Evolutionary conservation across 2,797 vertebrate species (phyloP), one percentile per base, ranked within the genome.

Genomic region (Hozukius guyotensis): DNA sequence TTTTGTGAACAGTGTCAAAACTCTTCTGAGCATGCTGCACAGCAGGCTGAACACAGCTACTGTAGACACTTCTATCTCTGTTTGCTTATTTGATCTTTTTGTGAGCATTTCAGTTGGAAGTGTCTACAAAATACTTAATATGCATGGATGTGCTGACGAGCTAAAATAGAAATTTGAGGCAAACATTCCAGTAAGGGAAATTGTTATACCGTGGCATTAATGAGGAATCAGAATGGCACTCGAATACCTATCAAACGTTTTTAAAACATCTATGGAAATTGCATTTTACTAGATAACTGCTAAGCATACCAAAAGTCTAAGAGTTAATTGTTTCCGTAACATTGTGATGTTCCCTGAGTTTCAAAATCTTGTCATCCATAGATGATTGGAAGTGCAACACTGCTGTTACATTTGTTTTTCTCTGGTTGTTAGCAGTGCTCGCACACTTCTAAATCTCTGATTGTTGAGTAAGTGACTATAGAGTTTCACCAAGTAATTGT

Each of bases 391-490:
- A 32, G 34, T 20, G 25, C 49, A 57, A 20, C n/a, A 11, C 3
- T 22, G 61, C 25, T 18, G 14, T 12, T 13, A 2, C 22, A 29
- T 16, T n/a, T 24, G 18, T 60, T 24, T 31, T 29, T 64, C 12
- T 56, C 27, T 62, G 29, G 6, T 63, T 22, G 5, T 12, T 25
- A 20, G 9, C 63, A 29, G 36, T 27, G 61, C 60, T 71, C 14
- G 36, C 8, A 25, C 29, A 53, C 4, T 12, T 59, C 25, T 46
- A 24, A 46, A 52, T 49, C 69, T 24, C 55, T 36, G 18, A 22
- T 65, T 65, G 49, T 57, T 74, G 75, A 63, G 11, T 69, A 32
- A 69, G 36, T 69, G 70, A 25, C 22, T 36, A 11, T 57, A 60
- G 32, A 62, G 42, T 11, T 75, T 60, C 32, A 31, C 22, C 34